These are phyloP conservation scores for Oxystoma pomonae DNA, from an alignment of 2,888 invertebrate species.

Conservation along the genomic window DNA sequence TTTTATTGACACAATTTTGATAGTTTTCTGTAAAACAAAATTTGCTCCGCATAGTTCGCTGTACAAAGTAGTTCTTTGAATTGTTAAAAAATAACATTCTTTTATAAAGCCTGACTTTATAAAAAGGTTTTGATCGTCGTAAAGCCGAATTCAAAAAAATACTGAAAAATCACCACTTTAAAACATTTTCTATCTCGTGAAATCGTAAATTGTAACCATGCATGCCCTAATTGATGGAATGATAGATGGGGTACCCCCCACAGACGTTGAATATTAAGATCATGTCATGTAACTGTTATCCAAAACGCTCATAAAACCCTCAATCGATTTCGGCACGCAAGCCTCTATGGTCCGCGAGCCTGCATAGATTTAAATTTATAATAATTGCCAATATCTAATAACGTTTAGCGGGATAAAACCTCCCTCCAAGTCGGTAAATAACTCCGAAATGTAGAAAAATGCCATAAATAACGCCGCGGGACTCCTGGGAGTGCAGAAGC, in stretches of 20 bases:
- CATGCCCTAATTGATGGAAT: not conserved
- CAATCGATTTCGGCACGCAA: not conserved
- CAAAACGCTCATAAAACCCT: not conserved
- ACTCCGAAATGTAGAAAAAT: not conserved
- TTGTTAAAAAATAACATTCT: too few relatives aligned
- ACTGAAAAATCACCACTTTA: too few relatives aligned
- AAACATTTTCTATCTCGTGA: too few relatives aligned
- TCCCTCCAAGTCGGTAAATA: not conserved
- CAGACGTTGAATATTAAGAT: not conserved
- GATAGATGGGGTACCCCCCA: not conserved
- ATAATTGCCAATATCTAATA: not conserved
- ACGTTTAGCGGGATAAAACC: not conserved
- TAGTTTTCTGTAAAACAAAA: too few relatives aligned
- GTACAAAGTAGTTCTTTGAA: too few relatives aligned
- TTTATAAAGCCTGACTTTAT: too few relatives aligned
- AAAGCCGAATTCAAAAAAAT: too few relatives aligned
- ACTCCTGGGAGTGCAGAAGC: not conserved
- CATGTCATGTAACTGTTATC: not conserved
- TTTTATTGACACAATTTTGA: too few relatives aligned
- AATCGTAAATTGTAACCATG: too few relatives aligned
- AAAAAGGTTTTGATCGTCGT: too few relatives aligned
- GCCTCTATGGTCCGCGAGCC: too few relatives aligned
- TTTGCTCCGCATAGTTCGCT: too few relatives aligned
- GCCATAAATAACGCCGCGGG: not conserved
- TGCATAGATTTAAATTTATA: not conserved